Evolutionary conservation across 2,888 invertebrate genomes (phyloP), one percentile per base, ranked within the genome.

Genomic region (Pristionchus mayeri): DNA sequence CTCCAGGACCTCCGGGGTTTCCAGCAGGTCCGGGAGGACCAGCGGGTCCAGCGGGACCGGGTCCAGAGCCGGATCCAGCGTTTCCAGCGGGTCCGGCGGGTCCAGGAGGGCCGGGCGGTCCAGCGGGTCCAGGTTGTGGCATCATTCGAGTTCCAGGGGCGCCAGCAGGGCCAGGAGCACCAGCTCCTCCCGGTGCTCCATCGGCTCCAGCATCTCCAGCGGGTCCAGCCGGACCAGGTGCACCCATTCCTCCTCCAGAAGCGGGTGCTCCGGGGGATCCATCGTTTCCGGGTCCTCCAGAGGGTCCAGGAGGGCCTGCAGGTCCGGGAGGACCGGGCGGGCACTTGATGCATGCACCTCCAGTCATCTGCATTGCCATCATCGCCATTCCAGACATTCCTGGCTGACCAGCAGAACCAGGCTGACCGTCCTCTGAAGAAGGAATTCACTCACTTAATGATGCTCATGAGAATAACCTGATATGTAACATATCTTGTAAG

Each of bases 1-100:
- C 48, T 11, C 67, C 75, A 11, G 81, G n/a, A 16, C 40, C 34
- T 84, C 75, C 86, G 21, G 87, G 87, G 21, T 85, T 85, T 86
- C 87, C 87, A 48, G 86, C 86, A n/a, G 86, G 78, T 84, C 87
- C 87, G 44, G 87, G 84, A 63, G 88, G 88, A 86, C 88, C 88
- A 40, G 85, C 85, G 24, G 86, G 75, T 85, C 87, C 87, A 52
- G 87, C 86, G 54, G 71, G 80, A 86, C 87, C 87, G 9, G 87
- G 84, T 79, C 60, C 63, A 79, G 87, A 87, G 24, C 85, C 85
- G 63, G 57, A 60, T 86, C 88, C 88, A 16, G 87, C 78, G 54
- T 85, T 85, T 85, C 88, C 88, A 78, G 88, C 85, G 75, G 87
- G 86, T 84, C 88, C 88, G 48, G 89, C 85, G 18, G 85, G 85